Percentiles rank a stretch among this genome's conserved stretches.
Conservation (phyloP, 1,140 invertebrate genomes). For the Brachionus calyciflorus region DNA sequence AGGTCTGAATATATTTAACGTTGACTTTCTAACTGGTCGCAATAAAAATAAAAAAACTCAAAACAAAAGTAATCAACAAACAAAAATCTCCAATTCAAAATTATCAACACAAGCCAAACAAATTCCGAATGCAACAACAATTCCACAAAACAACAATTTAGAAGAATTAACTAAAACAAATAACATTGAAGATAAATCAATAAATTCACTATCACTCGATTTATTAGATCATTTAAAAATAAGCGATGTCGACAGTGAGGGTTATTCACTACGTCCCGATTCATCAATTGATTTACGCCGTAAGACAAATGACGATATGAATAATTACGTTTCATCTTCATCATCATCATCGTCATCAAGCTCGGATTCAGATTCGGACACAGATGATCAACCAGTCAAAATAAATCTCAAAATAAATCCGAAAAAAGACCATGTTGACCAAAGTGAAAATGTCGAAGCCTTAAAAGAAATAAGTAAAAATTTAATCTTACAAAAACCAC, state of each 20-base stretch:
- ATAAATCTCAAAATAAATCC: conserved; percentile 42
- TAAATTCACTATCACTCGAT: conserved; percentile 5
- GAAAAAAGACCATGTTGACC: conserved; percentile 18
- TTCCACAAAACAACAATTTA: not conserved
- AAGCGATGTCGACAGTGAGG: conserved; percentile 20
- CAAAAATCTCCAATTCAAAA: not conserved
- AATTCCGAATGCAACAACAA: too few relatives aligned
- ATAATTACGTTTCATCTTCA: conserved; percentile 4
- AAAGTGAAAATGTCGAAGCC: not conserved
- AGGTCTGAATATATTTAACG: conserved; percentile 42
- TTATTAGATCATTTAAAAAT: conserved; percentile 29
- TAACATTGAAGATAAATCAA: not conserved
- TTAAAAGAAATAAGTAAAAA: conserved; percentile 35
- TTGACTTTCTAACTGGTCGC: conserved; percentile 34
- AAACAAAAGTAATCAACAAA: conserved; percentile 22
- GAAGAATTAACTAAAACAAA: too few relatives aligned
- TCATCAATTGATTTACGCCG: conserved; percentile 1
- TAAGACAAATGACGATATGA: conserved; percentile 38
- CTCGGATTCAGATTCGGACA: conserved; percentile 32
- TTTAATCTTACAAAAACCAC: not conserved
- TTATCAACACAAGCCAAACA: not conserved
- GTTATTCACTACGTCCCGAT: conserved; percentile 11
- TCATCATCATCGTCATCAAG: not conserved
- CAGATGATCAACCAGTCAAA: conserved; percentile 27
- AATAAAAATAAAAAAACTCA: conserved; percentile 20